Evolutionary conservation across 2,888 invertebrate species (phyloP).

Genomic region (Strigamia transsilvanica): DNA sequence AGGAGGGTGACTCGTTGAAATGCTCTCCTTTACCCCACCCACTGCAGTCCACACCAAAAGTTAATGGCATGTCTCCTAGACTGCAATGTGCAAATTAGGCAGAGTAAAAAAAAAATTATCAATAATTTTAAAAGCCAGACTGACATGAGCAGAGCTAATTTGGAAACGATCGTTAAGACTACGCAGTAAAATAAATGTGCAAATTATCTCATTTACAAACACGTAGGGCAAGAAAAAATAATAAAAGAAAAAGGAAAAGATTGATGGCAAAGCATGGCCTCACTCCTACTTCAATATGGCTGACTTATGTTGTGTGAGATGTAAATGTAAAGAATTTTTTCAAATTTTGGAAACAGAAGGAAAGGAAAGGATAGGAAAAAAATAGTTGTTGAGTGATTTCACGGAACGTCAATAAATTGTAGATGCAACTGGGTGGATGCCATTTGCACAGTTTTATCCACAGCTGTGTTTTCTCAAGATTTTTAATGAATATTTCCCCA

Average conservation of each 20-base stretch:
- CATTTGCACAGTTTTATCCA: slow-evolving; percentile 39
- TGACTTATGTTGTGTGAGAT: too few relatives aligned
- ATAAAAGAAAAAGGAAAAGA: not conserved
- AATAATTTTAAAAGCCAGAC: slow-evolving; percentile 43
- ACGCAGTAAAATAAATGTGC: slow-evolving; percentile 39
- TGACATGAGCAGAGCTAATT: slow-evolving; percentile 39
- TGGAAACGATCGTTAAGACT: slow-evolving; percentile 32
- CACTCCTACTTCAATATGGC: too few relatives aligned
- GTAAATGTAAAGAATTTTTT: not conserved
- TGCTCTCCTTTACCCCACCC: slow-evolving; percentile 38
- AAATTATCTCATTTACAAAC: slow-evolving; percentile 34
- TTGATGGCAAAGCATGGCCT: not conserved
- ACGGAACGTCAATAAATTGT: slow-evolving; percentile 16
- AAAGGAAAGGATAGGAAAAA: not conserved
- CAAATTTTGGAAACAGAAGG: not conserved
- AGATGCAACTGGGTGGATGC: slow-evolving; percentile 31
- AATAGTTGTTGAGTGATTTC: slow-evolving; percentile 32
- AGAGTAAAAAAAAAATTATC: slow-evolving; percentile 36
- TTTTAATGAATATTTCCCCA: slow-evolving; percentile 43
- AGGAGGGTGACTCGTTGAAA: slow-evolving; percentile 46
- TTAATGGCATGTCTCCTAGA: slow-evolving; percentile 36
- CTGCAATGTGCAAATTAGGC: slow-evolving; percentile 42
- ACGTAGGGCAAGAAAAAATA: not conserved
- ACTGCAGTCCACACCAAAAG: slow-evolving; percentile 41
- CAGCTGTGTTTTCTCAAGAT: slow-evolving; percentile 39